phyloP scores from a whole-genome alignment of 1,140 invertebrate genomes.

The Wasmannia auropunctata region DNA sequence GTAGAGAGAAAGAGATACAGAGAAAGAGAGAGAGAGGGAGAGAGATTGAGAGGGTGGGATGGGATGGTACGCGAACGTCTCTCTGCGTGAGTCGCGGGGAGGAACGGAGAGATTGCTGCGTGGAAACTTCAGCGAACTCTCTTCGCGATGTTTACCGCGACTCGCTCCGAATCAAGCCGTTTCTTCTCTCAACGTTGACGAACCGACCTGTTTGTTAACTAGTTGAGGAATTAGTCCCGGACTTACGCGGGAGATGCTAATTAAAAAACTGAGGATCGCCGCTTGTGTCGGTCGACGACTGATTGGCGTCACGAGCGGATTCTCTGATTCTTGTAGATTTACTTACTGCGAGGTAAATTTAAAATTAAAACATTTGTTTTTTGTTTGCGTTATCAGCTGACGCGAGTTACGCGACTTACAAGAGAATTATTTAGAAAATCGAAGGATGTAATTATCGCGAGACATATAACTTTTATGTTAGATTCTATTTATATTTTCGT shows the following conservation, averaged over 20 bases:
- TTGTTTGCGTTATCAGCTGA: background rate
- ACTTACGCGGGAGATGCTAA: constrained; percentile 68
- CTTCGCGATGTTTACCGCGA: constrained; percentile 75
- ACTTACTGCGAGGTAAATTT: background rate
- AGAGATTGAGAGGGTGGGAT: background rate
- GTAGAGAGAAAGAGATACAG: background rate
- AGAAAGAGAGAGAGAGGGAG: background rate
- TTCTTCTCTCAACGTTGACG: background rate
- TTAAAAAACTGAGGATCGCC: constrained; percentile 71
- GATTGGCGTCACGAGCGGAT: background rate
- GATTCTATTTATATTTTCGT: background rate
- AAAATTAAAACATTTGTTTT: background rate
- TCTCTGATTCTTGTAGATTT: background rate
- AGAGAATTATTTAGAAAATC: background rate
- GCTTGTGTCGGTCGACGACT: background rate
- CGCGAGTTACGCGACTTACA: background rate
- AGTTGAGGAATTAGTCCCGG: constrained; percentile 63
- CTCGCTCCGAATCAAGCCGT: constrained; percentile 60
- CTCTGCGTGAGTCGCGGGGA: constrained; percentile 10
- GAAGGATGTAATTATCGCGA: background rate
- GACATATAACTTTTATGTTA: background rate
- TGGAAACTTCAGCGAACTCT: constrained; percentile 64
- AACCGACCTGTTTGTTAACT: constrained; percentile 68
- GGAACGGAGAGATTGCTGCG: constrained; percentile 52
- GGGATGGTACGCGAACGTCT: constrained; percentile 24